A percentile compares a stretch with the other conserved stretches of the same genome.
Evolutionary conservation across 2,797 vertebrate genomes (phyloP).

Genomic region (Rhynchotus rufescens): DNA sequence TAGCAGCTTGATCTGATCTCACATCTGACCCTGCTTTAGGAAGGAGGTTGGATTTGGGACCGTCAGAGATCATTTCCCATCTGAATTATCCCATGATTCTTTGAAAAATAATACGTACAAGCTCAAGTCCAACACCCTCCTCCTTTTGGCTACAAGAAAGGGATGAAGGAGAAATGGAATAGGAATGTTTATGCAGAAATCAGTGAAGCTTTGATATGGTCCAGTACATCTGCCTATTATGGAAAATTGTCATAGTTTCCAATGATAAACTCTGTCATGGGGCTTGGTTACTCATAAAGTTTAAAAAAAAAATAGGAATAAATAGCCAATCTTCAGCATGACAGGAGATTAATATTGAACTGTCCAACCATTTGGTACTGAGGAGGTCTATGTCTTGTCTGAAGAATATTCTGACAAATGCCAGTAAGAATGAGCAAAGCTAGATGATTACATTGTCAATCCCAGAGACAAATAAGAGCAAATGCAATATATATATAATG

Average conservation of each 20-base stretch:
- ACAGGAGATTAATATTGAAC: background rate
- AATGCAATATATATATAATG: background rate
- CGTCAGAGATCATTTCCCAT: background rate
- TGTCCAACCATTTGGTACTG: background rate
- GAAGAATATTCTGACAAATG: background rate
- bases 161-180: background rate
- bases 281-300: background rate
- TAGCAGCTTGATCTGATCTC: background rate
- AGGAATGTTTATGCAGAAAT: background rate
- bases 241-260: background rate
- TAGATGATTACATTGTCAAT: background rate
- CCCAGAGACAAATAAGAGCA: background rate
- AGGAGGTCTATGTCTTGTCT: background rate
- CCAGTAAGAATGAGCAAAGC: background rate
- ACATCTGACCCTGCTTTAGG: background rate
- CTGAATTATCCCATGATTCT: background rate
- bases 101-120: background rate
- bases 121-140: background rate
- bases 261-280: background rate
- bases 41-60: background rate
- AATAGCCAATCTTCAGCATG: background rate
- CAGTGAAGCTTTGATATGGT: background rate
- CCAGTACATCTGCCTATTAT: background rate
- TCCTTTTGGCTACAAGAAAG: background rate
- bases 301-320: background rate